A percentile compares a stretch with the other conserved stretches of the same genome.
These are phyloP conservation scores for Dione vanillae DNA, from an alignment of 2,888 invertebrate species.

Conservation along the genomic window DNA sequence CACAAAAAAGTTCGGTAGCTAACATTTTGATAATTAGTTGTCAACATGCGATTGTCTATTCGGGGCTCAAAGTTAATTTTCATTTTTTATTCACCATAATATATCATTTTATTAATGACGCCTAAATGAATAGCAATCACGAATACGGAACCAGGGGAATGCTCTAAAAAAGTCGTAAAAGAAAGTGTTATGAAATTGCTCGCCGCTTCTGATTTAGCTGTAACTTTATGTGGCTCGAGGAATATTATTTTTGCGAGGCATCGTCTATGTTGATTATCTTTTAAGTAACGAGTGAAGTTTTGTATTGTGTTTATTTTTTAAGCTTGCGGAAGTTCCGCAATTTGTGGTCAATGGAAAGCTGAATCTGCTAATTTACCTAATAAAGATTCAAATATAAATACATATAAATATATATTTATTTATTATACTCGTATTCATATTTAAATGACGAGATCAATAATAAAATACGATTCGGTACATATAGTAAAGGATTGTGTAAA, in stretches of 20 bases:
- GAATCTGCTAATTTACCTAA: no score
- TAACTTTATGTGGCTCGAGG: conserved; percentile 31
- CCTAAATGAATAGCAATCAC: conserved; percentile 76
- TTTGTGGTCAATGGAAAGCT: no score
- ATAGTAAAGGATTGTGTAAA: conserved; percentile 11
- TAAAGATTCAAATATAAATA: no score
- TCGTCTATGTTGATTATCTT: conserved; percentile 17
- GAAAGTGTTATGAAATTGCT: conserved; percentile 51
- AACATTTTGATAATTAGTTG: conserved; percentile 81
- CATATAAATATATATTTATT: not conserved
- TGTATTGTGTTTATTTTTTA: not conserved
- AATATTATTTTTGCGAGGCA: conserved; percentile 25
- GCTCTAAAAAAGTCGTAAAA: conserved; percentile 47
- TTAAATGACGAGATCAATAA: not conserved
- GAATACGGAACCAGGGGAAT: conserved; percentile 59
- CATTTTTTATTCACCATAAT: conserved; percentile 73
- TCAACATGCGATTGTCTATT: conserved; percentile 83
- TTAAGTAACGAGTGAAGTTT: conserved; percentile 6
- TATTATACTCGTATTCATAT: not conserved
- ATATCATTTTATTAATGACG: conserved; percentile 82
- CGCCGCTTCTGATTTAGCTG: conserved; percentile 37
- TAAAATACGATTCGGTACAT: not conserved
- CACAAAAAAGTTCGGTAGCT: conserved; percentile 75
- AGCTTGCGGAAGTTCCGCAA: not conserved
- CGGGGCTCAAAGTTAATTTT: conserved; percentile 68